phyloP scores from a whole-genome alignment of 2,888 invertebrate genomes.

The Stenchaetothrips biformis region DNA sequence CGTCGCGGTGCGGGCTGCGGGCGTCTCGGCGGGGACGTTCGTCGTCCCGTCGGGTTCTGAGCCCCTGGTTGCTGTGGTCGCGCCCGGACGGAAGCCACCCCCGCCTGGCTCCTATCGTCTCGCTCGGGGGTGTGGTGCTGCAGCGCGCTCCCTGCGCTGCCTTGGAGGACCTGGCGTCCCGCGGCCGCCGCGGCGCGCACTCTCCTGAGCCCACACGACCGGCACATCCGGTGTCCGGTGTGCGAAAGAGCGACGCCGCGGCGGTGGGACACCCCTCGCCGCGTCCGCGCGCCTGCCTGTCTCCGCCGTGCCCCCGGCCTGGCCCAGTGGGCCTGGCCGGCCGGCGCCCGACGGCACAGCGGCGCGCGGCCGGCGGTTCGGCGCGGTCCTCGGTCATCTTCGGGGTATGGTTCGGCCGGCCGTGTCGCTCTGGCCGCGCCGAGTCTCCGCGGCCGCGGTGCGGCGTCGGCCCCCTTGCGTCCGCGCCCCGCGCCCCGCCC shows the following conservation, averaged over 20 bases:
- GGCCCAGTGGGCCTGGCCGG: no score
- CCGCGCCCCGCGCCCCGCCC: no score
- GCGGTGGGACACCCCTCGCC: conserved; percentile 45
- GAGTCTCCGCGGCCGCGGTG: no score
- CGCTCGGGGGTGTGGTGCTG: background rate
- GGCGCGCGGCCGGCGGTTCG: background rate
- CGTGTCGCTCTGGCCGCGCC: conserved; percentile 15
- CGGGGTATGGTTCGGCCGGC: conserved; percentile 24
- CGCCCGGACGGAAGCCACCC: background rate
- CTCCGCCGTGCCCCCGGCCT: background rate
- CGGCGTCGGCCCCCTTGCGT: no score
- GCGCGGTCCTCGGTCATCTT: conserved; percentile 31
- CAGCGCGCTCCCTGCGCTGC: background rate
- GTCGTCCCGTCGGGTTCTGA: background rate
- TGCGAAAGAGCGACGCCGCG: conserved; percentile 19
- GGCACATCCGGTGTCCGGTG: conserved; percentile 14
- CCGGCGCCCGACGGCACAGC: background rate
- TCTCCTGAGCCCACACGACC: conserved; percentile 18
- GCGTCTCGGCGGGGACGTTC: background rate
- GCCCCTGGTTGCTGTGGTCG: background rate
- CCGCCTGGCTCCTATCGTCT: background rate
- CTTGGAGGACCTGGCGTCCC: background rate
- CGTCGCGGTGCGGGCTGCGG: background rate
- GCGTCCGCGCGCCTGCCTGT: conserved; percentile 31
- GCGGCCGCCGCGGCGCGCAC: conserved; percentile 8